phyloP scores from a whole-genome alignment of 2,797 vertebrate species.

The Hypotaenidia okinawae region DNA sequence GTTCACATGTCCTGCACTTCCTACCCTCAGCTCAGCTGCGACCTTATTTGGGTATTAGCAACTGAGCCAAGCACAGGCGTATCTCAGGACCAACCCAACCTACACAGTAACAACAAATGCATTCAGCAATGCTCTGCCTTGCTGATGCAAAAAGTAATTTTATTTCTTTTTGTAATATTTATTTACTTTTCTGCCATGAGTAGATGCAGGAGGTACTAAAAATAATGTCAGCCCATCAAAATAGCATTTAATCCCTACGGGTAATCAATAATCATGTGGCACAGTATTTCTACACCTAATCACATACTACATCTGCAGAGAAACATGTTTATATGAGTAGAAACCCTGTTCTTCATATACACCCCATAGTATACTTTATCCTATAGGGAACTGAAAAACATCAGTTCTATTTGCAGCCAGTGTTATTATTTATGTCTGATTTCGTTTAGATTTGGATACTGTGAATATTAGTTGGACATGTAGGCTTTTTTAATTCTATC shows the following conservation, averaged over 20 bases:
- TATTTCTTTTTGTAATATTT: conserved; percentile 46
- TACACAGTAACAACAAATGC: neutral
- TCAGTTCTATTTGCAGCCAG: neutral
- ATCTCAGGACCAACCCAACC: neutral
- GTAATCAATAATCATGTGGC: conserved; percentile 49
- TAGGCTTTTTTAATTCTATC: conserved; percentile 22
- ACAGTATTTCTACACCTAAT: conserved; percentile 28
- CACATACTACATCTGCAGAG: conserved; percentile 18
- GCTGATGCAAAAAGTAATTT: conserved; percentile 8
- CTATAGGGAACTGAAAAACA: conserved; percentile 24
- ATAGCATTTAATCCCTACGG: conserved; percentile 42
- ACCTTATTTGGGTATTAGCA: neutral
- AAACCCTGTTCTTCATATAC: conserved; percentile 37
- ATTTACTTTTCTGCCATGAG: conserved; percentile 44
- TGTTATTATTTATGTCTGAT: conserved; percentile 43
- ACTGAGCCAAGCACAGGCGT: neutral
- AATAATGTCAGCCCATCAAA: conserved; percentile 46
- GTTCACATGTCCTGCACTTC: neutral
- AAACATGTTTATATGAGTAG: conserved; percentile 18
- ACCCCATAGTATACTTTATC: conserved; percentile 6
- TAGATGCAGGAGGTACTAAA: conserved; percentile 46
- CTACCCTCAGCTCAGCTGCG: neutral
- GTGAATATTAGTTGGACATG: neutral
- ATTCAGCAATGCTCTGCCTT: neutral
- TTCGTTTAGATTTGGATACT: conserved; percentile 50